Percentiles rank a stretch among this genome's conserved stretches.
These are phyloP conservation scores for Rhabdophis nuchalis DNA, from an alignment of 2,797 vertebrate genomes.

Conservation along the genomic window DNA sequence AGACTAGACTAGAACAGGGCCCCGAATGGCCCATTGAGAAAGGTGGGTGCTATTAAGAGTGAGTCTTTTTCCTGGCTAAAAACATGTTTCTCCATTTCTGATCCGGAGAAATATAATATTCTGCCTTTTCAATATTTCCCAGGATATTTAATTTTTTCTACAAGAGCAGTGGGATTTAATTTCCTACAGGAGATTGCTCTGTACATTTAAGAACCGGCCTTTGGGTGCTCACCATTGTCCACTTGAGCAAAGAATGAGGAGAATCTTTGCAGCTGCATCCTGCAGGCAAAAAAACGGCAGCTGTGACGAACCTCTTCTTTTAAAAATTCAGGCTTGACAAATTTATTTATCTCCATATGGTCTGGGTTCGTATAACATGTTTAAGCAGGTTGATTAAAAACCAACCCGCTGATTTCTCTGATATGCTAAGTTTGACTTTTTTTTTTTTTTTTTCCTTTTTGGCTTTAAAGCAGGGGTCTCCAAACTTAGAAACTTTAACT, in stretches of 20 bases:
- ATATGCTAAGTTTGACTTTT: neutral
- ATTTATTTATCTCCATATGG: neutral
- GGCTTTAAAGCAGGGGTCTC: neutral
- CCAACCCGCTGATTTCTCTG: neutral
- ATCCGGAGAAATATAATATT: too few species aligned
- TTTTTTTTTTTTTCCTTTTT: neutral
- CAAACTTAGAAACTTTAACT: neutral
- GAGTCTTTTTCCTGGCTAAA: too few species aligned
- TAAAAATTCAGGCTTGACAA: neutral
- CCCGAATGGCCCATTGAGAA: too few species aligned
- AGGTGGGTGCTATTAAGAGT: too few species aligned
- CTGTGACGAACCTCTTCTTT: neutral
- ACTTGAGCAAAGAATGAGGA: neutral
- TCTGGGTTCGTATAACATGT: neutral
- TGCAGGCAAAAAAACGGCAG: neutral
- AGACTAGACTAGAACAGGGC: too few species aligned
- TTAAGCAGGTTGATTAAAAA: neutral
- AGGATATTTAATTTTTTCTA: too few species aligned
- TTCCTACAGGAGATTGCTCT: too few species aligned
- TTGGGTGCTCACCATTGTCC: neutral
- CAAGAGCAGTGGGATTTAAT: too few species aligned
- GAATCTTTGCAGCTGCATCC: neutral
- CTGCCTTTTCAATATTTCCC: too few species aligned
- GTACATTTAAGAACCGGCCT: neutral
- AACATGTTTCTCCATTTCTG: too few species aligned